These are phyloP conservation scores for Drosophila incognita DNA, from an alignment of 2,888 invertebrate species.

Conservation along the genomic window DNA sequence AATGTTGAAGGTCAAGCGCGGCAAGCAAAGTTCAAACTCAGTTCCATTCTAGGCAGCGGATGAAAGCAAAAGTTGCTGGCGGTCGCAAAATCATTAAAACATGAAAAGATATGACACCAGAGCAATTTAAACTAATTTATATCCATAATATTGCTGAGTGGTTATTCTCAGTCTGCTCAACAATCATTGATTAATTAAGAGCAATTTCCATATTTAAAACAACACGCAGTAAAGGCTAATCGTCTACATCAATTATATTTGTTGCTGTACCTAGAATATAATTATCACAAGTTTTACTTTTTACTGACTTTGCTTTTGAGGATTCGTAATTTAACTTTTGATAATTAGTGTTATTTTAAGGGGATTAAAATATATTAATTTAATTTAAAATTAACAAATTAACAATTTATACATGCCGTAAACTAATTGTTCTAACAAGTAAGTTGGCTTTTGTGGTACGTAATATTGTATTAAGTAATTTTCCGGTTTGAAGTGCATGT, in stretches of 20 bases:
- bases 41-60: slow-evolving; percentile 59
- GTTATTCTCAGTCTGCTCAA: slow-evolving; percentile 30
- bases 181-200: slow-evolving; percentile 52
- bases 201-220: slow-evolving; percentile 12
- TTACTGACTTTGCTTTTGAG: not conserved
- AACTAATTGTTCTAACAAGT: not conserved
- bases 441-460: slow-evolving; percentile 10
- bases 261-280: not conserved
- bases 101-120: slow-evolving; percentile 39
- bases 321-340: not conserved
- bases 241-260: not conserved
- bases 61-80: slow-evolving; percentile 62
- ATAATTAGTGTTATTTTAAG: not conserved
- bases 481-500: slow-evolving; percentile 21
- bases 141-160: slow-evolving; percentile 34
- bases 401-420: not conserved
- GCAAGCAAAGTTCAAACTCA: slow-evolving; percentile 53
- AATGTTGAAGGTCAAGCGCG: slow-evolving; percentile 71
- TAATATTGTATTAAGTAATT: slow-evolving; percentile 24
- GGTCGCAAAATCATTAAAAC: slow-evolving; percentile 16
- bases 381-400: slow-evolving; percentile 25
- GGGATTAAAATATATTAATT: slow-evolving; percentile 26
- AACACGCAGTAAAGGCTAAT: not conserved
- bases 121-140: slow-evolving; percentile 60
- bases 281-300: slow-evolving; percentile 9